Evolutionary conservation across 2,888 invertebrate genomes (phyloP).

Genomic region (Ommatoiulus sabulosus): DNA sequence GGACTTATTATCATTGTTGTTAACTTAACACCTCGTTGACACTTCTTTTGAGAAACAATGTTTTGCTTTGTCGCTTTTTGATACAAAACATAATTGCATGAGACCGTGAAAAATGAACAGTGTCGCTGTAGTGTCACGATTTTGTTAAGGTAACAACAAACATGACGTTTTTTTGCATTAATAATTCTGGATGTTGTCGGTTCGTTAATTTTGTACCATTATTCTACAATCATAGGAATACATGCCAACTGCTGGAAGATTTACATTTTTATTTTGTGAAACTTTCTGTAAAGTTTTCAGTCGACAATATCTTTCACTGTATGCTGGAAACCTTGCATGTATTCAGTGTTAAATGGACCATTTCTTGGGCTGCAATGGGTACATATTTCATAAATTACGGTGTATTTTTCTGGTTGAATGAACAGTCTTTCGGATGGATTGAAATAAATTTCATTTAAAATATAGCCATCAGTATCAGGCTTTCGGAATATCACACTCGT

Average conservation of each 20-base stretch:
- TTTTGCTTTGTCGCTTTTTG: constrained; percentile 1
- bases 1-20: constrained; percentile 1
- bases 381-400: not conserved
- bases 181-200: no score
- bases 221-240: no score
- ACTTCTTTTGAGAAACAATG: not conserved
- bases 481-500: no score
- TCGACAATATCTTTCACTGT: not conserved
- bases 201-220: not conserved
- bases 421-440: no score
- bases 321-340: not conserved
- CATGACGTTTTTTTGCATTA: not conserved
- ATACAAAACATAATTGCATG: not conserved
- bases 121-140: constrained; percentile 17
- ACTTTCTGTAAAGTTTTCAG: not conserved
- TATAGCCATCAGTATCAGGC: no score
- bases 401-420: not conserved
- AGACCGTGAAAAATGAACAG: constrained; percentile 13
- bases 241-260: not conserved
- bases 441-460: no score
- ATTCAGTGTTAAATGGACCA: not conserved
- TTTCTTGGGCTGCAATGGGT: not conserved
- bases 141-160: not conserved
- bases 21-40: not conserved
- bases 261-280: not conserved